These are phyloP conservation scores for Hyaena hyaena DNA, from an alignment of 2,113 vertebrate genomes.

Conservation along the genomic window DNA sequence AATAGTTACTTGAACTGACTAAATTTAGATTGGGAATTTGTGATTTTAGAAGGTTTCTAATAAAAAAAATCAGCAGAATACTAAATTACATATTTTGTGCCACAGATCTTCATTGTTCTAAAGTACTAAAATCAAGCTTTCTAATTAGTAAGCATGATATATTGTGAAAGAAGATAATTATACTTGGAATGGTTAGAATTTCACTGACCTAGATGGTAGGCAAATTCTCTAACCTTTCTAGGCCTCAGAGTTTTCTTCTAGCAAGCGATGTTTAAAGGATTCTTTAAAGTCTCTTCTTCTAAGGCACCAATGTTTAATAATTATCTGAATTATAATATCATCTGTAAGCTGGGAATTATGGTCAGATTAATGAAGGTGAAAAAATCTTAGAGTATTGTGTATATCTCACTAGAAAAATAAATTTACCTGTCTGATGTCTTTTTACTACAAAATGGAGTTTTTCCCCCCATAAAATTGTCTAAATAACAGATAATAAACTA, in stretches of 20 bases:
- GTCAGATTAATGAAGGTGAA: background rate
- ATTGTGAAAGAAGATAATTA: background rate
- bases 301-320: background rate
- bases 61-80: background rate
- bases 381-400: background rate
- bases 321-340: background rate
- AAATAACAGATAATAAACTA: background rate
- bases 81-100: background rate
- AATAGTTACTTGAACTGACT: background rate
- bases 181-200: constrained; percentile 30
- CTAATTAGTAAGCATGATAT: background rate
- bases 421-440: background rate
- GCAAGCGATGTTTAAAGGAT: background rate
- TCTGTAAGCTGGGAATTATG: background rate
- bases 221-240: background rate
- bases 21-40: constrained; percentile 54
- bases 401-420: background rate
- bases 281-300: background rate
- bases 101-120: background rate
- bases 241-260: constrained; percentile 7
- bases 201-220: background rate
- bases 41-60: constrained; percentile 32
- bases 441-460: constrained; percentile 19
- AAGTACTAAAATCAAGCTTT: constrained; percentile 5
- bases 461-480: background rate